These are phyloP conservation scores for Coregonus clupeaformis DNA, from an alignment of 2,113 vertebrate species.

Conservation along the genomic window DNA sequence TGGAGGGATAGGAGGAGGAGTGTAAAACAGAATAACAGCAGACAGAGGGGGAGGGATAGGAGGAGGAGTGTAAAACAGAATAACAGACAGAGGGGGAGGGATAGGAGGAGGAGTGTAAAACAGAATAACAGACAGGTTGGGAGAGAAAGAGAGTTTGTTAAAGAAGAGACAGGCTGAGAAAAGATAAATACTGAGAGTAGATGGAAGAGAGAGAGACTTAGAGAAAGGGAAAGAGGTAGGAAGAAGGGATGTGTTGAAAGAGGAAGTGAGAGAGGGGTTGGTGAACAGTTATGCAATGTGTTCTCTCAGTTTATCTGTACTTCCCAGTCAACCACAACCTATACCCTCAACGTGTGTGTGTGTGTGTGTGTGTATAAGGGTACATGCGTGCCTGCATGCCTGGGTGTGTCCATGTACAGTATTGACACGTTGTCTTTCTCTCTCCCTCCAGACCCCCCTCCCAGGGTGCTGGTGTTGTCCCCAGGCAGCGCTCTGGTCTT, in stretches of 20 bases:
- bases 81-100: neutral
- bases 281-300: slow-evolving; percentile 46
- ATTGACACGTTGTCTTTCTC: neutral
- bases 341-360: neutral
- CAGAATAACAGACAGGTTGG: no score
- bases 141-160: slow-evolving; percentile 1
- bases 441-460: slow-evolving; percentile 55
- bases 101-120: neutral
- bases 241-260: slow-evolving; percentile 36
- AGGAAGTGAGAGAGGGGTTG: slow-evolving; percentile 57
- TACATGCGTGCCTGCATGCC: no score
- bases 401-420: no score
- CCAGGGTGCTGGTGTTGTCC: slow-evolving; percentile 59
- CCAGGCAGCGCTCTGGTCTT: slow-evolving; percentile 58
- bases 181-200: neutral
- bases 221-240: slow-evolving; percentile 8
- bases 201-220: neutral
- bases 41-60: no score
- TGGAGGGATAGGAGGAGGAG: no score
- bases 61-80: no score
- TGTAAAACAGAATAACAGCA: no score
- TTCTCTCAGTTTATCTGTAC: slow-evolving; percentile 28
- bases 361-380: neutral
- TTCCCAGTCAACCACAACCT: slow-evolving; percentile 23
- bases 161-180: slow-evolving; percentile 19